These are phyloP conservation scores for Diadumene lineata DNA, from an alignment of 92 coral and sea anemone genomes.

Conservation along the genomic window DNA sequence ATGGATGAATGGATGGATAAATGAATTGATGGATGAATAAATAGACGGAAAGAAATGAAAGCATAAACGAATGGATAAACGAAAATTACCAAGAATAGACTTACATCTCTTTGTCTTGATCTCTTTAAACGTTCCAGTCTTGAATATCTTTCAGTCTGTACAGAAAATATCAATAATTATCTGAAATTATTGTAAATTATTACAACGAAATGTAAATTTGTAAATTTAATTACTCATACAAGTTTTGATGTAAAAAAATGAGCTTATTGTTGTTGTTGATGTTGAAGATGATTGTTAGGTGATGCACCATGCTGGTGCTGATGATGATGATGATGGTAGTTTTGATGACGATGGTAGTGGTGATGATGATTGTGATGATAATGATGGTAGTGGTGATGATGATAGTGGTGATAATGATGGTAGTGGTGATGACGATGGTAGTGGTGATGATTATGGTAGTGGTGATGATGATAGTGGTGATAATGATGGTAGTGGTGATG, in stretches of 20 bases:
- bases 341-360: background rate
- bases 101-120: constrained; percentile 19
- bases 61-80: too few relatives aligned
- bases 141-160: constrained; percentile 21
- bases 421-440: background rate
- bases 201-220: too few relatives aligned
- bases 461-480: too few relatives aligned
- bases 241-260: too few relatives aligned
- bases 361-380: background rate
- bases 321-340: background rate
- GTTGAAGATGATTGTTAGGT: too few relatives aligned
- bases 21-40: too few relatives aligned
- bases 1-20: too few relatives aligned
- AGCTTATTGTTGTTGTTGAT: too few relatives aligned
- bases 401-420: background rate
- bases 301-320: background rate
- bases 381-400: background rate
- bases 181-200: background rate
- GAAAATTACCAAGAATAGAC: constrained; percentile 7
- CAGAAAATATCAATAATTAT: background rate
- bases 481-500: too few relatives aligned
- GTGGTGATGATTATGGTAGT: too few relatives aligned
- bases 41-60: too few relatives aligned
- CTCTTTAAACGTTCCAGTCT: constrained; percentile 24
- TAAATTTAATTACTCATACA: too few relatives aligned